Conservation (phyloP, 2,888 invertebrate species). For the Disparrhopalites patrizii region DNA sequence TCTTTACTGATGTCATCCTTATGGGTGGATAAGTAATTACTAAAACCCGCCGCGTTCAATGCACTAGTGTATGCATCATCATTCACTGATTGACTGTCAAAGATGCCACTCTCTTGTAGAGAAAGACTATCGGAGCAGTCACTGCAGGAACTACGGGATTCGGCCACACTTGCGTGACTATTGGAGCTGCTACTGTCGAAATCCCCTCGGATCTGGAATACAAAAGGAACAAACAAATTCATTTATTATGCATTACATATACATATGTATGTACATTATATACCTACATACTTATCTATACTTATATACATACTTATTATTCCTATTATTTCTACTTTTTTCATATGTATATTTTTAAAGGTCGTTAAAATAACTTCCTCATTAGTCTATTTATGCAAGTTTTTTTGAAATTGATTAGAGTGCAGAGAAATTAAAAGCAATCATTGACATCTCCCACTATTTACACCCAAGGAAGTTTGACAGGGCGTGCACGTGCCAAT, state of each 20-base stretch:
- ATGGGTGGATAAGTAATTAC: slow-evolving; percentile 10
- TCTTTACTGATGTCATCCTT: slow-evolving; percentile 42
- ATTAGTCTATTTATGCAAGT: too few species aligned
- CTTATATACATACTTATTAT: too few species aligned
- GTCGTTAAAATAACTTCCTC: too few species aligned
- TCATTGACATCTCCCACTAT: too few species aligned
- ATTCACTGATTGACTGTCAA: slow-evolving; percentile 44
- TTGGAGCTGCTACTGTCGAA: slow-evolving; percentile 35
- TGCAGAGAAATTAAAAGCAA: too few species aligned
- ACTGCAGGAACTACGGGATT: slow-evolving; percentile 47
- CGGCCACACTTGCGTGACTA: slow-evolving; percentile 44
- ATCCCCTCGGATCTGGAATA: slow-evolving; percentile 36
- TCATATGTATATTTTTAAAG: too few species aligned
- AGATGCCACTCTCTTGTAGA: slow-evolving; percentile 48
- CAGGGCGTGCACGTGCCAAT: too few species aligned
- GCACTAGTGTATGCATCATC: slow-evolving; percentile 34
- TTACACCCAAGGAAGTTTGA: too few species aligned
- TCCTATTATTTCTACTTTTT: too few species aligned
- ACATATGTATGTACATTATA: too few species aligned
- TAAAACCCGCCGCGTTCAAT: background rate
- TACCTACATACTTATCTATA: too few species aligned
- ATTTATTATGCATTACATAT: background rate
- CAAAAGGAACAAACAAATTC: background rate
- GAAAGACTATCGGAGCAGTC: slow-evolving; percentile 47
- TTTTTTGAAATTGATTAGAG: too few species aligned